Evolutionary conservation across 2,888 invertebrate species (phyloP), one percentile per base, ranked within the genome.

Genomic region (Coecobrya sp.): DNA sequence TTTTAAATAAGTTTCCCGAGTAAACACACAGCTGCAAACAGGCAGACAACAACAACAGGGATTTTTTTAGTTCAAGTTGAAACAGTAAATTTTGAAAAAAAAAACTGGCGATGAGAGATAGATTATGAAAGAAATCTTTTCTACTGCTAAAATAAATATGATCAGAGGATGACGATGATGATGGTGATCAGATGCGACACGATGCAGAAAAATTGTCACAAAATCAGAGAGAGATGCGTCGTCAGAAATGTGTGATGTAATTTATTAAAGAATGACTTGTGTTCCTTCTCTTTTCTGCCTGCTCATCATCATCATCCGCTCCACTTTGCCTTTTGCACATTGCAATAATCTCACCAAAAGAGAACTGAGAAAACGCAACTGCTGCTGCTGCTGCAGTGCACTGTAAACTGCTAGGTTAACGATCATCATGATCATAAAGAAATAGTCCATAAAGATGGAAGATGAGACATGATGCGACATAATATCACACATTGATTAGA

Each of bases 221-320:
- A 86, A 70, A 86, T 59, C 0, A 82, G 36, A 36, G 52, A 84
- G 36, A 68, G 68, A 42, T 22, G 59, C 7, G 70, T 70, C 86
- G 86, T 86, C 70, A 70, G 59, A 76, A 86, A 42, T 55, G 89
- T 82, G 84, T 89, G 89, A 89, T 89, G 84, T 82, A 89, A 89
- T 89, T 89, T 84, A 89, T 89, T 89, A 79, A 42, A 55, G 73
- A 79, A 89, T 89, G 84, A 89, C 82, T 89, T 89, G 89, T 84
- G 68, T 70, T 62, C 68, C 27, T 76, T 70, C 62, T 10, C 11
- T 30, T 70, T 49, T 68, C 52, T 52, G 76, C 49, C 19, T 59
- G 59, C 59, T 59, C 59, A 59, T 59, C 59, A 1, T 79, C 52
- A 27, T 84, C 62, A 84, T 65, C 65, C 52, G 52, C n/a, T 84